Conservation (phyloP, 2,113 vertebrate species). For the Carassius auratus region DNA sequence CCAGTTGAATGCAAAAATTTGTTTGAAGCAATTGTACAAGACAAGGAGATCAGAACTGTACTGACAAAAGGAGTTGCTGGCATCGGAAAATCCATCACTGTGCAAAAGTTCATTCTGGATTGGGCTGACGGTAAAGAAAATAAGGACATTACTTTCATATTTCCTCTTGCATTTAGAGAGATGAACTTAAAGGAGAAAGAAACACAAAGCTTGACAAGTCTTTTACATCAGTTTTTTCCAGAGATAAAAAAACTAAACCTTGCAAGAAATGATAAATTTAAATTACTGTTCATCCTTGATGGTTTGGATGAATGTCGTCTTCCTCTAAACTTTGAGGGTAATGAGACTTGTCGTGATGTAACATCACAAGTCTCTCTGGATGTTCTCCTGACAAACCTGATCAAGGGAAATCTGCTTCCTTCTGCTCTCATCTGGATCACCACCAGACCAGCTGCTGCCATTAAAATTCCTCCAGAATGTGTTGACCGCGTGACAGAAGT, state of each 20-base stretch:
- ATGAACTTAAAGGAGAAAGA: too few relatives aligned
- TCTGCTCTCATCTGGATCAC: constrained; percentile 2
- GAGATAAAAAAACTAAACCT: background rate
- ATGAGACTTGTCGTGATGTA: background rate
- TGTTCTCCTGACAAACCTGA: background rate
- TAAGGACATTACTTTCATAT: too few relatives aligned
- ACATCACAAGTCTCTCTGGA: background rate
- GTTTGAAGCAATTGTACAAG: constrained; percentile 1
- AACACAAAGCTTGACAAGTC: background rate
- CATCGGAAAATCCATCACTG: background rate
- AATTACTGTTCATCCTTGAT: background rate
- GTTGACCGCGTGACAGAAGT: background rate
- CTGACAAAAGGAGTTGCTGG: background rate
- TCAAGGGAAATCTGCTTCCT: constrained; percentile 1
- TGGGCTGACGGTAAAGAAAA: too few relatives aligned
- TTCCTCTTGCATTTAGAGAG: too few relatives aligned
- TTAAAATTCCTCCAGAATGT: background rate
- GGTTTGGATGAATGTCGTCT: background rate
- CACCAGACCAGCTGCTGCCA: background rate
- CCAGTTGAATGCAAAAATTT: constrained; percentile 20
- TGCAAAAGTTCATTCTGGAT: too few relatives aligned
- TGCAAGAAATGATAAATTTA: background rate
- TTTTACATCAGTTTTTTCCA: background rate
- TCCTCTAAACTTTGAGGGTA: background rate
- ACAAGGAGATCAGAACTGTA: background rate